Conservation (phyloP, 1,140 invertebrate genomes). For the Pseudomyrmex dendroicus region DNA sequence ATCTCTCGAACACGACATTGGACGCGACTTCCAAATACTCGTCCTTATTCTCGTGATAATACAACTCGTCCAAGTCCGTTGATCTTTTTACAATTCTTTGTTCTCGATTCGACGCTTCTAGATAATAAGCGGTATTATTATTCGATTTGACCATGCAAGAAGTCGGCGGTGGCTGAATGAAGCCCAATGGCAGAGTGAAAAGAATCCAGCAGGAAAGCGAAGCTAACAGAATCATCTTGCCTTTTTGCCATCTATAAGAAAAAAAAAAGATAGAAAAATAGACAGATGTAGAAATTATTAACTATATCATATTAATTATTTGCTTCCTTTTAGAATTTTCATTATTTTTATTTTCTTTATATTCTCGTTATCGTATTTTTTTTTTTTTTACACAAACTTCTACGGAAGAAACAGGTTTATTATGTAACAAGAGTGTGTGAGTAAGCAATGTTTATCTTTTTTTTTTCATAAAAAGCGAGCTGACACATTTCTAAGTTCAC, state of each 20-base stretch:
- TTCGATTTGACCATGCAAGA: conserved; percentile 93
- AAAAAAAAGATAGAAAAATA: not conserved
- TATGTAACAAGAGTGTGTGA: too few species aligned
- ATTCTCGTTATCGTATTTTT: too few species aligned
- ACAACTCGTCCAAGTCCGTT: conserved; percentile 62
- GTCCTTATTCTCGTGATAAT: conserved; percentile 57
- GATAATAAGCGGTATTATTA: conserved; percentile 82
- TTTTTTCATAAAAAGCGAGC: too few species aligned
- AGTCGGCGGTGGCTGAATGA: conserved; percentile 96
- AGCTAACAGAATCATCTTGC: conserved; percentile 94
- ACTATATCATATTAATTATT: too few species aligned
- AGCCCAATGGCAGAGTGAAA: conserved; percentile 97
- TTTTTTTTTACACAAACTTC: too few species aligned
- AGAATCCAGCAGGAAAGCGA: conserved; percentile 97
- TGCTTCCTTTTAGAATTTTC: too few species aligned
- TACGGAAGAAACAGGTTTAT: too few species aligned
- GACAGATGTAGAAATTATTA: too few species aligned
- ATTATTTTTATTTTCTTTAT: too few species aligned
- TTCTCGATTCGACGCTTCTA: conserved; percentile 78
- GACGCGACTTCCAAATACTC: conserved; percentile 78
- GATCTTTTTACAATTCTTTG: conserved; percentile 81
- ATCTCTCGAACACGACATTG: conserved; percentile 81
- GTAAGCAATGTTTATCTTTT: too few species aligned
- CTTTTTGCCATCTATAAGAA: conserved; percentile 90
- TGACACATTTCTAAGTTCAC: too few species aligned